Percentiles rank a stretch among this genome's conserved stretches.
Evolutionary conservation across 2,888 invertebrate genomes (phyloP).

Genomic region (Leptopilina drosophilae): DNA sequence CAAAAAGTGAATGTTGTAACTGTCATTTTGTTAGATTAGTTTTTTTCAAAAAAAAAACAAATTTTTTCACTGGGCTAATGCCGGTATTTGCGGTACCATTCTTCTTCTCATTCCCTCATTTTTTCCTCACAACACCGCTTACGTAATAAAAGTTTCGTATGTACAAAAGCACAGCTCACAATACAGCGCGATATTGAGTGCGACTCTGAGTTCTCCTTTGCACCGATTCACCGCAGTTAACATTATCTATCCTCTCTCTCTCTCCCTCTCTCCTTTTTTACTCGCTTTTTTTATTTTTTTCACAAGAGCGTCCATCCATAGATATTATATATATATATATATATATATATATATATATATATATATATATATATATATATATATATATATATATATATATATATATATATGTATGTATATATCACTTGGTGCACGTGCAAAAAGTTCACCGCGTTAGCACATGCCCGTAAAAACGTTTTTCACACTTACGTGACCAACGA

Average conservation of each 20-base stretch:
- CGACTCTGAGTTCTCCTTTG: constrained; percentile 60
- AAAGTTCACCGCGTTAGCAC: constrained; percentile 51
- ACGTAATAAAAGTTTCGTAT: constrained; percentile 59
- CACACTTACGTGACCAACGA: constrained; percentile 64
- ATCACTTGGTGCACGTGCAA: constrained; percentile 61
- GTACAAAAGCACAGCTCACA: constrained; percentile 67
- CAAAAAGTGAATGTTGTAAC: too few relatives aligned
- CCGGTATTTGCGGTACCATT: constrained; percentile 48
- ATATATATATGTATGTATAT: constrained; percentile 40
- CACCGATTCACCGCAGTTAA: constrained; percentile 56
- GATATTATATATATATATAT: constrained; percentile 47
- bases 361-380: constrained; percentile 49
- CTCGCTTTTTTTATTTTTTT: constrained; percentile 44
- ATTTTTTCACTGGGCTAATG: constrained; percentile 37
- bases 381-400: constrained; percentile 49
- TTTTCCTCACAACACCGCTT: constrained; percentile 52
- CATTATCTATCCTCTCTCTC: constrained; percentile 49
- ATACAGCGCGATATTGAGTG: constrained; percentile 66
- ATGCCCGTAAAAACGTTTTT: constrained; percentile 52
- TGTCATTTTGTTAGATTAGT: neutral
- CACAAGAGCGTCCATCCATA: constrained; percentile 57
- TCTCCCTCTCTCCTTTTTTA: constrained; percentile 34
- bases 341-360: neutral
- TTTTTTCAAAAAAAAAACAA: neutral
- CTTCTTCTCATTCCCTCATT: constrained; percentile 38